Conservation (phyloP, 64 coral and sea anemone species). For the Montipora efflorescens region DNA sequence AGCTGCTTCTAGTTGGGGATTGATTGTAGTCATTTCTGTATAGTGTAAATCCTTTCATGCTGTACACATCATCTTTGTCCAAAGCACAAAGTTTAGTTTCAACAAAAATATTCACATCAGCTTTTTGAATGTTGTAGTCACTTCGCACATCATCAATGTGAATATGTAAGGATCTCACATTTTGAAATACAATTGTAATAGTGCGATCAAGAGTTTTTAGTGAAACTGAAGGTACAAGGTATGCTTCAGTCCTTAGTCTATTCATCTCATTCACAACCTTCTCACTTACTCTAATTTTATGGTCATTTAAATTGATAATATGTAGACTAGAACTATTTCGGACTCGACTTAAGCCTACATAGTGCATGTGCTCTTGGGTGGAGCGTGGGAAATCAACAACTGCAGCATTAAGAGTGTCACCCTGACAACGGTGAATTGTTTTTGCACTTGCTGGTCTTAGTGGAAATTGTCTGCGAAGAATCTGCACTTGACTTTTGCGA, state of each 20-base stretch:
- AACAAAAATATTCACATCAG: conserved; percentile 61
- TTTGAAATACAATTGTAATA: conserved; percentile 36
- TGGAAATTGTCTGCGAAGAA: conserved; percentile 40
- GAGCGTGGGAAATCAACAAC: conserved; percentile 46
- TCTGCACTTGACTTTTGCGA: background rate
- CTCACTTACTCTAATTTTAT: conserved; percentile 34
- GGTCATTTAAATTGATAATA: conserved; percentile 49
- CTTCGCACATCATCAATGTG: conserved; percentile 51
- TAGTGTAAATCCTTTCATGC: background rate
- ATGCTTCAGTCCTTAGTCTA: background rate
- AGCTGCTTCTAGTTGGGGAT: conserved; percentile 12
- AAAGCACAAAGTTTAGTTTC: conserved; percentile 16
- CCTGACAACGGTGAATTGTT: conserved; percentile 54
- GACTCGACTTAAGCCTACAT: conserved; percentile 52
- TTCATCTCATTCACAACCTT: conserved; percentile 17
- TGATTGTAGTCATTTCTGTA: conserved; percentile 42
- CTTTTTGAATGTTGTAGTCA: conserved; percentile 30
- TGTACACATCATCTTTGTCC: background rate
- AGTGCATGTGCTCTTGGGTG: conserved; percentile 51
- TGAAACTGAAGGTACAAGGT: background rate
- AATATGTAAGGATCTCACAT: conserved; percentile 47
- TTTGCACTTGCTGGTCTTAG: conserved; percentile 48
- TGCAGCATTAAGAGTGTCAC: conserved; percentile 45
- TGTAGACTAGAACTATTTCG: conserved; percentile 25
- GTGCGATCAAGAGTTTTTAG: background rate